Percentiles rank a stretch among this genome's conserved stretches.
Conservation (phyloP, 30 jellyfish, hydroid and myxozoan genomes). For the Clytia hemisphaerica region DNA sequence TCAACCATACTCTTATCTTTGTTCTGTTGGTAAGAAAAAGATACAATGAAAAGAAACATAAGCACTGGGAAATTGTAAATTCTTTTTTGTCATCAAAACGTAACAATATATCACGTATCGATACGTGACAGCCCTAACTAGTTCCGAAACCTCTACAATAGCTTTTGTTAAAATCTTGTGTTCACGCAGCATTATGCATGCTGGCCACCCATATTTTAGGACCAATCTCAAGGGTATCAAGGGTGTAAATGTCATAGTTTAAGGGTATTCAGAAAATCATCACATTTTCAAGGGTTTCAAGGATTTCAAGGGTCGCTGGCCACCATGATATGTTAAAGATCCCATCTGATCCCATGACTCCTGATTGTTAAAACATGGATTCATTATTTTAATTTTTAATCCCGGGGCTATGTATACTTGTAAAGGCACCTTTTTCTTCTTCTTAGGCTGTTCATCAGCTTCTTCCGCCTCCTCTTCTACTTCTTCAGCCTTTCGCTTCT, state of each 20-base stretch:
- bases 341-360: too few relatives aligned
- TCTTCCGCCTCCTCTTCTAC: slow-evolving; percentile 36
- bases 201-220: too few relatives aligned
- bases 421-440: slow-evolving; percentile 37
- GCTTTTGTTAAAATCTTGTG: too few relatives aligned
- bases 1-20: neutral
- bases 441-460: slow-evolving; percentile 21
- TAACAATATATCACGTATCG: neutral
- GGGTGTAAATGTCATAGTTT: too few relatives aligned
- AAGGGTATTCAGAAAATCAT: too few relatives aligned
- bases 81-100: neutral
- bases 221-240: too few relatives aligned
- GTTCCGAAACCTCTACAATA: neutral
- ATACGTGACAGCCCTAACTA: neutral
- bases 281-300: too few relatives aligned
- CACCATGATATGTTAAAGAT: too few relatives aligned
- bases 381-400: neutral
- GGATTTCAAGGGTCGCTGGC: too few relatives aligned
- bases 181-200: too few relatives aligned
- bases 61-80: neutral
- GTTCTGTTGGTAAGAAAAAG: neutral
- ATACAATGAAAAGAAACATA: neutral
- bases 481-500: slow-evolving; percentile 44
- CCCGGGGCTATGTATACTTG: neutral
- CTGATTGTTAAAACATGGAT: neutral